Evolutionary conservation across 2,797 vertebrate species (phyloP), one percentile per base, ranked within the genome.

Genomic region (Anomalospiza imberbis): DNA sequence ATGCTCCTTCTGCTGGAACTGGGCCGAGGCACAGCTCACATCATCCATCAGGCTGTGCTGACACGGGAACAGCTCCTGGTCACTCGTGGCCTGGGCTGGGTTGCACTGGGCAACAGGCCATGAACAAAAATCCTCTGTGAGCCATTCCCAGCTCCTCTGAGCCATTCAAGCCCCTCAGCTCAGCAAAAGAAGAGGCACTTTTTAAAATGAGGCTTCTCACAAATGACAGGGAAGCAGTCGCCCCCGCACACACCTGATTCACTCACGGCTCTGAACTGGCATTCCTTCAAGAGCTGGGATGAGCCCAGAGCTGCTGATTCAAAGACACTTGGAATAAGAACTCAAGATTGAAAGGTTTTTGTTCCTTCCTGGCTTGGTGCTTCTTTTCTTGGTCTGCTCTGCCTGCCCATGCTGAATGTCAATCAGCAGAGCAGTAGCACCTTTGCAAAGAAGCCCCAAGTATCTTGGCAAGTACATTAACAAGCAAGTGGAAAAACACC

Each of bases 161-260:
- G 63, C 83, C 73, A 65, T 70, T 86, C 78, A 79, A 75, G 53
- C 53, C 74, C 48, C 63, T 66, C 68, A 85, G 91, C 1, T 31
- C 74, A 68, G 77, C 2, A 40, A 77, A 81, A 72, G 63, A 70
- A 67, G 34, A 91, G 17, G 38, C 80, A 66, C 61, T 94, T 95
- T 92, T 90, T 18, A 54, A 91, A 96, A 92, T 74, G 76, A 93
- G 85, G 79, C 67, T 93, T 60, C 85, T 96, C 66, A 81, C 76
- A 94, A 84, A 58, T 94, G 94, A 84, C 88, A 93, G 91, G 82
- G 92, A 88, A 94, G 94, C 85, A 76, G 82, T 18, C 83, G 13
- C 95, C 94, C 94, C 71, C 88, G 1, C 95, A 88, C 78, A 71
- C 96, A 95, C 91, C 92, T 95, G 90, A 87, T 94, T 96, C 90